A percentile compares a stretch with the other conserved stretches of the same genome.
Evolutionary conservation across 2,888 invertebrate species (phyloP).

Genomic region (Tortrix viridana): DNA sequence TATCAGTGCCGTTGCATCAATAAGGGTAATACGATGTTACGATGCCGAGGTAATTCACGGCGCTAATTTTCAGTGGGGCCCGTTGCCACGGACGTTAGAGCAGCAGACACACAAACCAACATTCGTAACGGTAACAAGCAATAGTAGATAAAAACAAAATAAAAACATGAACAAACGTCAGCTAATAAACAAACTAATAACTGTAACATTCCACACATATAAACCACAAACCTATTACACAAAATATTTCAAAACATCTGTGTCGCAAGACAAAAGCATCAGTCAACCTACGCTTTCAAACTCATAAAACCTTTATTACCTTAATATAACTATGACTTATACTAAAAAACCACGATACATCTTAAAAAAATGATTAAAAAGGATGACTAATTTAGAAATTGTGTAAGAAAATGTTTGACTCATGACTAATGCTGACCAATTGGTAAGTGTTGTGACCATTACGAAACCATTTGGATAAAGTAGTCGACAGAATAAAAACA

Average conservation of each 20-base stretch:
- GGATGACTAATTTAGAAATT: conserved; percentile 21
- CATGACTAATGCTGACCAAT: conserved; percentile 34
- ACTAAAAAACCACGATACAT: conserved; percentile 1
- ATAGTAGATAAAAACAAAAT: no score
- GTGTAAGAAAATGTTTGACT: conserved; percentile 27
- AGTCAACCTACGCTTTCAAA: conserved; percentile 7
- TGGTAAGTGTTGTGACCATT: conserved; percentile 37
- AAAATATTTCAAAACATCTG: background rate
- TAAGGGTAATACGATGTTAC: no score
- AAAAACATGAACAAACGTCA: no score
- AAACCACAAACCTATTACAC: no score
- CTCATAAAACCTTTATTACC: conserved; percentile 16
- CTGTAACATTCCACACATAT: no score
- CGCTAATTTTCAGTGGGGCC: no score
- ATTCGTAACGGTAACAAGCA: no score
- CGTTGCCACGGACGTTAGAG: no score
- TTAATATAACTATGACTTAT: conserved; percentile 10
- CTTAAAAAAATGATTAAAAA: background rate
- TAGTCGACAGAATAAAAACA: conserved; percentile 31
- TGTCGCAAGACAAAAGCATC: conserved; percentile 8
- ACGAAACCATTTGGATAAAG: conserved; percentile 24
- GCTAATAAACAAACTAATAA: no score
- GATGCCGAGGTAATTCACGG: no score
- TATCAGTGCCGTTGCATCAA: no score
- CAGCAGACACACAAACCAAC: no score